Conservation (phyloP, 2,888 invertebrate species). For the Brachyptera risi region DNA sequence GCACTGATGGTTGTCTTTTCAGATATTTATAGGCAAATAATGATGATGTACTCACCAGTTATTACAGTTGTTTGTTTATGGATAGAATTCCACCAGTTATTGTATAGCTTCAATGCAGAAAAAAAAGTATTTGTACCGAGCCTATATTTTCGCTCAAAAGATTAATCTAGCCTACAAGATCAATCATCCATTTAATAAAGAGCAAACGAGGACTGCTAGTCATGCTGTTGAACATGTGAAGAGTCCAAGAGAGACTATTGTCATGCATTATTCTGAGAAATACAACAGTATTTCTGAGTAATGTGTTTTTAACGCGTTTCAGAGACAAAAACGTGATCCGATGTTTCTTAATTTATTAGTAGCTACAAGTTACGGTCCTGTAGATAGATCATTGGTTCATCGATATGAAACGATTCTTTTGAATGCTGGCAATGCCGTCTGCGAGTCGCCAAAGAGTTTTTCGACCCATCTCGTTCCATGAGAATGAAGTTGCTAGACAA, state of each 20-base stretch:
- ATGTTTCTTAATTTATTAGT: conserved; percentile 19
- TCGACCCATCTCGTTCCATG: conserved; percentile 17
- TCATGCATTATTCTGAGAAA: conserved; percentile 15
- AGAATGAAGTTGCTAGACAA: conserved; percentile 24
- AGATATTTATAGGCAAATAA: too few relatives aligned
- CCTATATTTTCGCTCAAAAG: too few relatives aligned
- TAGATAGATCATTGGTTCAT: conserved; percentile 7
- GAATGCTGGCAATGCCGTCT: conserved; percentile 18
- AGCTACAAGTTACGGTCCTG: conserved; percentile 11
- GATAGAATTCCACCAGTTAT: too few relatives aligned
- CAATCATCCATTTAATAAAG: not conserved
- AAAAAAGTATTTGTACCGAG: too few relatives aligned
- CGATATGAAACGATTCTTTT: conserved; percentile 14
- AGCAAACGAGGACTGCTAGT: not conserved
- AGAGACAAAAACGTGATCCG: not conserved
- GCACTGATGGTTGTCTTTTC: too few relatives aligned
- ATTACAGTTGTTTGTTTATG: too few relatives aligned
- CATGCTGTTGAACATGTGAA: conserved; percentile 5
- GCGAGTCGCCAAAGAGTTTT: conserved; percentile 21
- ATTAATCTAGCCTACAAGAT: too few relatives aligned
- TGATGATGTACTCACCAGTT: too few relatives aligned
- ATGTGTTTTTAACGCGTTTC: conserved; percentile 16
- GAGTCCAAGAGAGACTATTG: conserved; percentile 2
- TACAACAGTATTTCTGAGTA: conserved; percentile 6
- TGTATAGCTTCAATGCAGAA: too few relatives aligned